These are phyloP conservation scores for Gymnarchus niloticus DNA, from an alignment of 2,113 vertebrate genomes.

Conservation along the genomic window DNA sequence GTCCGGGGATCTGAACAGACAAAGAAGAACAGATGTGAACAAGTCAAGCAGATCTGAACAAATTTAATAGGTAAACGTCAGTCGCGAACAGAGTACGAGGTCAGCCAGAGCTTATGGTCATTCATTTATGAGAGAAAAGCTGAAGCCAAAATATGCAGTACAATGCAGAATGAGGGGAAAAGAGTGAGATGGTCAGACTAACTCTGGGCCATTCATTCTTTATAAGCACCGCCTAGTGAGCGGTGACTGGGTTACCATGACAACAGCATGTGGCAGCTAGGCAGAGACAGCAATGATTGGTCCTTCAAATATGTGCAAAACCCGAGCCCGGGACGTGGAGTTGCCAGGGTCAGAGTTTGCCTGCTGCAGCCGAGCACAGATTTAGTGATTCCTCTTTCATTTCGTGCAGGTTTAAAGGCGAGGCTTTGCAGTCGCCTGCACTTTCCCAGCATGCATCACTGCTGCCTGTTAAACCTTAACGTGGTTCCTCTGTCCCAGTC, in stretches of 20 bases:
- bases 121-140: background rate
- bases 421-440: background rate
- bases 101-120: too few species aligned
- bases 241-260: conserved; percentile 52
- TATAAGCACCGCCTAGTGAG: conserved; percentile 47
- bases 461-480: background rate
- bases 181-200: conserved; percentile 32
- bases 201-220: conserved; percentile 34
- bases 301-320: conserved; percentile 27
- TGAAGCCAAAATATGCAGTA: background rate
- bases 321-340: background rate
- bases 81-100: too few species aligned
- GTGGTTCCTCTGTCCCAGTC: background rate
- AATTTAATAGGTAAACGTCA: too few species aligned
- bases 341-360: background rate
- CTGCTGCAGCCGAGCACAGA: background rate
- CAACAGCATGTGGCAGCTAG: conserved; percentile 38
- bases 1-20: too few species aligned
- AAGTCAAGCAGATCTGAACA: too few species aligned
- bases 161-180: background rate
- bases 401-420: background rate
- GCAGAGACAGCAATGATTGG: conserved; percentile 26
- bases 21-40: too few species aligned
- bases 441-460: background rate
- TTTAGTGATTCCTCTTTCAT: background rate